Percentiles rank a stretch among this genome's conserved stretches.
Evolutionary conservation across 2,888 invertebrate species (phyloP).

Genomic region (Agrypnus murinus): DNA sequence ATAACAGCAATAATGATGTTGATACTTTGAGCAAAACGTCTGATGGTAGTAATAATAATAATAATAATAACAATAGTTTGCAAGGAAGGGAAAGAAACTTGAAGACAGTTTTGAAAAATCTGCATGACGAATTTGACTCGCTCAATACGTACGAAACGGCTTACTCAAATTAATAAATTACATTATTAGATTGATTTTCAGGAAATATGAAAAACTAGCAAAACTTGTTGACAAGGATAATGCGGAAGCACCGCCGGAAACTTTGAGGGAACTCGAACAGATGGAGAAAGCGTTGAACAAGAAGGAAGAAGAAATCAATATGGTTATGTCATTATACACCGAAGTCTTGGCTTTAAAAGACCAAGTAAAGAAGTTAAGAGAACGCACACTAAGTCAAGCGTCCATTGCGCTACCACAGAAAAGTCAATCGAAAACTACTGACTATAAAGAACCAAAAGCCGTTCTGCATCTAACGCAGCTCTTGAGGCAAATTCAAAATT

Average conservation of each 20-base stretch:
- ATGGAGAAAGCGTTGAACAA: constrained; percentile 66
- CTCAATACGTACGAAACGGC: constrained; percentile 63
- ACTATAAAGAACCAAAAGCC: constrained; percentile 64
- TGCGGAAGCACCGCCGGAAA: constrained; percentile 44
- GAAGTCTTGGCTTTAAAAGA: constrained; percentile 69
- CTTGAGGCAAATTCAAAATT: constrained; percentile 68
- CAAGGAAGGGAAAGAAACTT: constrained; percentile 64
- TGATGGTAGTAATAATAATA: too few relatives aligned
- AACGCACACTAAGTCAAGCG: constrained; percentile 60
- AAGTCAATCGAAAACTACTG: constrained; percentile 53
- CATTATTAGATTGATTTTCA: constrained; percentile 45
- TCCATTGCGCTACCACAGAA: constrained; percentile 45
- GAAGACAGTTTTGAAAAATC: constrained; percentile 67
- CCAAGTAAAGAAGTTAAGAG: constrained; percentile 66
- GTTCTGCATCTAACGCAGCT: constrained; percentile 68
- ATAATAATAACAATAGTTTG: constrained; percentile 23
- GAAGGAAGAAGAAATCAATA: constrained; percentile 70
- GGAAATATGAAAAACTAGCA: constrained; percentile 65
- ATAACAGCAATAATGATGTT: too few relatives aligned
- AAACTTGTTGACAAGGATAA: constrained; percentile 52
- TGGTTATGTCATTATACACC: constrained; percentile 69
- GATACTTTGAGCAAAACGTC: not conserved
- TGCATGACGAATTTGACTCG: constrained; percentile 68
- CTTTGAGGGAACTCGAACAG: constrained; percentile 63
- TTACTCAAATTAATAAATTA: not conserved